phyloP scores from a whole-genome alignment of 1,140 invertebrate genomes.

The Medauroidea extradentata region DNA sequence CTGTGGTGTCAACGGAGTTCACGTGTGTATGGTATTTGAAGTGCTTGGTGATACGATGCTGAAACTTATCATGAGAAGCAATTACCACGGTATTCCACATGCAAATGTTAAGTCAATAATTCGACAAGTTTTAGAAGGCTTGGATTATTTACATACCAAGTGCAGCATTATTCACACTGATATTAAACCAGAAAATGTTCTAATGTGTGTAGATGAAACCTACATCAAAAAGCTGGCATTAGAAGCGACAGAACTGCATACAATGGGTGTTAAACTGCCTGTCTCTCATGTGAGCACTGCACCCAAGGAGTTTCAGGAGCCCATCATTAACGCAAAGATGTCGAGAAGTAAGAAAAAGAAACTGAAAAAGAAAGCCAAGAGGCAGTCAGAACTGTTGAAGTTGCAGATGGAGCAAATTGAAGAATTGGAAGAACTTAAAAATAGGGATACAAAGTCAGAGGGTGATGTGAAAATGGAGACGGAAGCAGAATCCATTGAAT shows the following conservation, averaged over 20 bases:
- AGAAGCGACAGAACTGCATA: conserved; percentile 85
- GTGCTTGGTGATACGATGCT: conserved; percentile 96
- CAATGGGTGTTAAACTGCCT: conserved; percentile 83
- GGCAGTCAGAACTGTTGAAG: conserved; percentile 86
- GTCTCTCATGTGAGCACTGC: conserved; percentile 87
- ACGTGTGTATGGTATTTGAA: conserved; percentile 98
- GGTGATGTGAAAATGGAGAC: conserved; percentile 5
- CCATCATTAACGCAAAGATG: conserved; percentile 77
- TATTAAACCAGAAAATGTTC: conserved; percentile 99
- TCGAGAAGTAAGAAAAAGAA: conserved; percentile 99
- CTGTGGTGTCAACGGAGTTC: conserved; percentile 90
- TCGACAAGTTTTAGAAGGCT: conserved; percentile 90
- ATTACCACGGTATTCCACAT: conserved; percentile 95
- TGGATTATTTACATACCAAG: conserved; percentile 95
- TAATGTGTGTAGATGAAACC: conserved; percentile 78
- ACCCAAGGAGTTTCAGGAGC: conserved; percentile 81
- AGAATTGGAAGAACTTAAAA: conserved; percentile 66
- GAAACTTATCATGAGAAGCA: conserved; percentile 96
- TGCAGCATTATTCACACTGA: conserved; percentile 99
- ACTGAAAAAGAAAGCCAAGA: conserved; percentile 94
- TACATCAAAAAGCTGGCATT: conserved; percentile 86
- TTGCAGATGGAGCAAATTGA: conserved; percentile 84
- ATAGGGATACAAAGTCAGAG: conserved; percentile 26
- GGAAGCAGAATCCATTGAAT: conserved; percentile 19
- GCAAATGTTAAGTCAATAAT: conserved; percentile 94